phyloP scores from a whole-genome alignment of 2,113 vertebrate species.

The Mus pahari region DNA sequence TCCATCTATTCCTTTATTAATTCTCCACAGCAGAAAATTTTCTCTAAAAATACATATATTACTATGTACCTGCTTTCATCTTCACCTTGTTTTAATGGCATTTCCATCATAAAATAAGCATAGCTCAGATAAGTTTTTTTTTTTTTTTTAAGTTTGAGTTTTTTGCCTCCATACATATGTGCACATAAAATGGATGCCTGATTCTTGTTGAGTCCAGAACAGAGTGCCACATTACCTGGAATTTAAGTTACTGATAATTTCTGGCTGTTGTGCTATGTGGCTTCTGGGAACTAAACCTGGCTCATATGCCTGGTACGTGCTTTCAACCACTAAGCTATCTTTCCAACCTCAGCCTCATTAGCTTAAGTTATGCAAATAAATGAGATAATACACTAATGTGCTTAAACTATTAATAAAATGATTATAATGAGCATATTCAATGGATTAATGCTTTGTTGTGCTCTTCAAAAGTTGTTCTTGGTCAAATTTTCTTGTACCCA shows the following conservation, averaged over 20 bases:
- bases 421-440: neutral
- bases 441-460: neutral
- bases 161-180: neutral
- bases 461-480: neutral
- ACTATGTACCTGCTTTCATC: neutral
- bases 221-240: neutral
- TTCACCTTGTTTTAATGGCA: neutral
- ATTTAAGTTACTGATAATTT: neutral
- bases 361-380: neutral
- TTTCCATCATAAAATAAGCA: neutral
- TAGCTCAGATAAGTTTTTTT: neutral
- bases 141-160: neutral
- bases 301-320: neutral
- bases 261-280: neutral
- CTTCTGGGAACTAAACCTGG: neutral
- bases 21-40: neutral
- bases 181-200: accelerated
- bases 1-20: neutral
- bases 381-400: too few species aligned
- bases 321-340: neutral
- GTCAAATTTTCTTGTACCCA: neutral
- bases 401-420: neutral
- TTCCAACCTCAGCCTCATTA: neutral
- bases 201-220: neutral
- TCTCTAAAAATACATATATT: neutral